Percentiles rank a stretch among this genome's conserved stretches.
These are phyloP conservation scores for Phasianus colchicus DNA, from an alignment of 2,113 vertebrate species.

Conservation along the genomic window DNA sequence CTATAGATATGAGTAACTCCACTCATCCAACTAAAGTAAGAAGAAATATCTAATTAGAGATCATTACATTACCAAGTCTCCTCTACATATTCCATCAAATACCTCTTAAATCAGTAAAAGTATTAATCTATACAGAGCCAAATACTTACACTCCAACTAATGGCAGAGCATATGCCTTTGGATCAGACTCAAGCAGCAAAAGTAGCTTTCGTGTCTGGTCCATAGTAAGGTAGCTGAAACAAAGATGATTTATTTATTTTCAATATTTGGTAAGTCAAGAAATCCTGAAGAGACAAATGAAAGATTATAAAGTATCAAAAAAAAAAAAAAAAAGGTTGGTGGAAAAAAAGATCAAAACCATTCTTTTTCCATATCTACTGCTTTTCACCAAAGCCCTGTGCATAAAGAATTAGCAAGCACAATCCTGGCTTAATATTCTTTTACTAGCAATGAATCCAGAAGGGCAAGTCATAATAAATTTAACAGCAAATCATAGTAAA, in stretches of 20 bases:
- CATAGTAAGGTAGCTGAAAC: slow-evolving; percentile 93
- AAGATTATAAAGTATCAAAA: not conserved
- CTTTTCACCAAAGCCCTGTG: not conserved
- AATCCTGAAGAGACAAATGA: not conserved
- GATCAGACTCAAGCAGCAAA: slow-evolving; percentile 93
- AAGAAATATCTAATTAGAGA: slow-evolving; percentile 29
- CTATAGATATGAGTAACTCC: slow-evolving; percentile 87
- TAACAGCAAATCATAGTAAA: not conserved
- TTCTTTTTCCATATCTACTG: not conserved
- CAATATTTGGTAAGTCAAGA: not conserved
- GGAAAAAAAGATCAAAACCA: not conserved
- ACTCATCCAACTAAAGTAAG: slow-evolving; percentile 88
- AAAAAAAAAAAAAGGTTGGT: not conserved
- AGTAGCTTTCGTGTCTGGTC: slow-evolving; percentile 94
- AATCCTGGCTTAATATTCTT: not conserved
- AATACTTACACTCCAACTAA: slow-evolving; percentile 94
- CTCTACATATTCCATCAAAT: not conserved
- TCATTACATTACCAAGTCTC: not conserved
- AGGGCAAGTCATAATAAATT: not conserved
- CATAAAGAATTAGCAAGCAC: not conserved
- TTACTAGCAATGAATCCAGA: not conserved
- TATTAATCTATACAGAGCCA: not conserved
- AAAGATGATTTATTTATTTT: slow-evolving; percentile 9
- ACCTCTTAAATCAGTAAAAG: not conserved
- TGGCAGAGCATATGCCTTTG: slow-evolving; percentile 88